Base-by-base conservation (phyloP, 2,888 invertebrate species). In the Eristalinus aeneus region DNA sequence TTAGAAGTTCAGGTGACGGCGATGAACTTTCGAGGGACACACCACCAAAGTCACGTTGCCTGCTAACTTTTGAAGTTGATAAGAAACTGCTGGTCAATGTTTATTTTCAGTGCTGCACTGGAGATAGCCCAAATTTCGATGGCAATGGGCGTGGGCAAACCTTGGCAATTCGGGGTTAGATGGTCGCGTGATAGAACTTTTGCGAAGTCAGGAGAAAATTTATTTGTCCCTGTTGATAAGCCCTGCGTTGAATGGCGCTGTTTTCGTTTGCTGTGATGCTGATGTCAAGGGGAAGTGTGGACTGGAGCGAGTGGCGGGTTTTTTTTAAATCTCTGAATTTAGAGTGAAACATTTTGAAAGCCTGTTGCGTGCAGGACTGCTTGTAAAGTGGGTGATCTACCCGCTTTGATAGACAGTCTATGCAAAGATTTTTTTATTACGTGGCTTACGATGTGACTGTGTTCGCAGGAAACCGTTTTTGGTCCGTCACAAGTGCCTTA, bases 1-100 rank as follows among this genome's bases (percentile, higher is more conserved):
- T 78, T 78, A 74, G 78, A 83, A 74, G 78, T 83, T 83, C 78
- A 78, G 60, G 74, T 58, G 23, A 39, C 58, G 53, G 56, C 22
- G 64, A 39, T 20, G 16, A 71, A 64, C 71, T 78, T 65, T 77
- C 54, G 39, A 54, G 22, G 36, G 22, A 53, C 63, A 53, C 63
- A 53, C 31, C 63, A 61, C 22, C 53, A 27, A n/a, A 53, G 46
- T 72, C 53, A 39, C 53, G 54, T 67, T 75, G 65, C 46, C 27
- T 16, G 53, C 39, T 9, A 12, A 10, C 1, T 69, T 32, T 34
- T 56, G 23, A 27, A 23, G 39, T 1, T 22, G 73, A 73, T 74
- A 64, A 56, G 34, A 34, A 27, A 3, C 22, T 12, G 23, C n/a
- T 46, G 16, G n/a, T 46, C 6, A 16, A 46, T 46, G 34, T 10